Base-by-base conservation (phyloP, 2,113 vertebrate species). In the Scatophagus argus region DNA sequence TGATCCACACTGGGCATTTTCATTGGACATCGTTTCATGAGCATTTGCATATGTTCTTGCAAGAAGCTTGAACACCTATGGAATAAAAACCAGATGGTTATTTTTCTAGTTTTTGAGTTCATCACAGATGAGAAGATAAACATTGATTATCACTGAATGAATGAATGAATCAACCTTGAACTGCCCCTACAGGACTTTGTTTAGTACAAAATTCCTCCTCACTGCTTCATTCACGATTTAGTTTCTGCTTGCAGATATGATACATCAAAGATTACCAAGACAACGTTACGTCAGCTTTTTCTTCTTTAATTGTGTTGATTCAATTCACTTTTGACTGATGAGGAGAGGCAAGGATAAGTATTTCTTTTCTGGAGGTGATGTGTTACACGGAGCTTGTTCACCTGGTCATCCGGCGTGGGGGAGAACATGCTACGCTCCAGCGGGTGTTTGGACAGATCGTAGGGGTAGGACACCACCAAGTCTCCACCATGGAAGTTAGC, bases 391-490 rank as follows among this genome's bases (percentile, higher is more conserved):
- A 59, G 10, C 25, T 1, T 0, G 7, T 39, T 74, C 88, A 98
- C 98, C 97, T 98, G 94, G 58, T 98, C 96, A 0, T 99, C 98
- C 0, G 97, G 96, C 0, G 97, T 96, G 2, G 96, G 95, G 3
- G 97, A 99, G 63, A 96, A 94, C 94, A 96, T 92, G 85, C 95
- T 96, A 49, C 91, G 90, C 88, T 96, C 95, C 71, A 91, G 88
- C 0, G 97, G 96, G 74, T 98, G 95, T 67, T 90, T 95, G 69
- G 98, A 98, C 74, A 96, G 94, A 13, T 99, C 98, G 7, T 96
- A 99, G 0, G 98, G 98, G 59, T 98, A 99, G 39, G 98, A 97
- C 78, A 97, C 98, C 66, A 98, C 95, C 1, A 99, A 91, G 77
- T 98, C 97, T 11, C 97, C 98, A 46, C 95, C 96, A 0, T 97